Evolutionary conservation across 2,797 vertebrate genomes (phyloP).

Genomic region (Choloepus didactylus): DNA sequence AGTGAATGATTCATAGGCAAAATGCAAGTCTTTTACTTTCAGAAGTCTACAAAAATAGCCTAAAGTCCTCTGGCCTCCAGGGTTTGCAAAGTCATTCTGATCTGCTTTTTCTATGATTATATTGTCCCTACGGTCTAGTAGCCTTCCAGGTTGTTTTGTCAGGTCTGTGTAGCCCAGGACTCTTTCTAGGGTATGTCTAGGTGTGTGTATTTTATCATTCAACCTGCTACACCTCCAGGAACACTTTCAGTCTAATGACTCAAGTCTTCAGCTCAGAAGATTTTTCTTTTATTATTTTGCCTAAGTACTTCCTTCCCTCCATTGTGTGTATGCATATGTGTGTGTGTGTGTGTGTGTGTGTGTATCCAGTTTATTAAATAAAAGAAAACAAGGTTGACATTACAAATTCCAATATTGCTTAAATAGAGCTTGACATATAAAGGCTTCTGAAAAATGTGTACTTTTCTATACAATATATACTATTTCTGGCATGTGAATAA

Average conservation of each 20-base stretch:
- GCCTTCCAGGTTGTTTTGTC: not conserved
- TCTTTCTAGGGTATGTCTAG: not conserved
- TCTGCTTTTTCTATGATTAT: not conserved
- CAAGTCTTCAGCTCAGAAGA: not conserved
- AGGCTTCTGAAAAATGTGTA: constrained; percentile 62
- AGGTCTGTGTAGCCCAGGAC: not conserved
- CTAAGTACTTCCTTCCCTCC: not conserved
- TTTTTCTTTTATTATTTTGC: not conserved
- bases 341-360: too few relatives aligned
- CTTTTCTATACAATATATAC: constrained; percentile 44
- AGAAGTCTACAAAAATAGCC: not conserved
- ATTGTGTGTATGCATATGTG: too few relatives aligned
- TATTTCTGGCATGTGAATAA: constrained; percentile 68
- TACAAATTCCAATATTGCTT: constrained; percentile 61
- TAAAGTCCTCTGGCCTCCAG: not conserved
- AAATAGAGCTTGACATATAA: constrained; percentile 74
- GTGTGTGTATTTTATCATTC: not conserved
- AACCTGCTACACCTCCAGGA: too few relatives aligned
- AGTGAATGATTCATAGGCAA: not conserved
- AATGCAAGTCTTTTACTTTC: not conserved
- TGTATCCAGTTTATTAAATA: constrained; percentile 80
- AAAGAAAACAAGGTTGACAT: constrained; percentile 39
- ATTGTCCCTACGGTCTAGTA: not conserved
- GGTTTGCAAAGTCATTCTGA: not conserved
- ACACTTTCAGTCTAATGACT: not conserved